phyloP scores from a whole-genome alignment of 2,113 vertebrate genomes.

The Pedetes capensis region DNA sequence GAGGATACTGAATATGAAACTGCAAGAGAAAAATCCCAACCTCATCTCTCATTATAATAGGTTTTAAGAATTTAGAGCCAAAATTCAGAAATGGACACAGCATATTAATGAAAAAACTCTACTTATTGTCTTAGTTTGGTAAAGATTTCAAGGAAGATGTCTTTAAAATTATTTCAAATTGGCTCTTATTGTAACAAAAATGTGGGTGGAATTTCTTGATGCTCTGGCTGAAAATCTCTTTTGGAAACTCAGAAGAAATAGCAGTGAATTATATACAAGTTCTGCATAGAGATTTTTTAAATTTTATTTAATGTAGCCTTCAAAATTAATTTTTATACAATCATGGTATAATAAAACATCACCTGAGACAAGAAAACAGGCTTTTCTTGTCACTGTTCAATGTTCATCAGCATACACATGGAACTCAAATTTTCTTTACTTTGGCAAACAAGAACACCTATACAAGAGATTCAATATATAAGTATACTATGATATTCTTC shows the following conservation, averaged over 20 bases:
- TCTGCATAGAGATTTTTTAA: not conserved
- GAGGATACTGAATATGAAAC: constrained; percentile 48
- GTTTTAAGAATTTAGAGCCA: constrained; percentile 7
- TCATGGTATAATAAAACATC: not conserved
- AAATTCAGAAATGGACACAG: constrained; percentile 20
- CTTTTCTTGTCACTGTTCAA: not conserved
- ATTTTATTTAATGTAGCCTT: not conserved
- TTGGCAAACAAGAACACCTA: not conserved
- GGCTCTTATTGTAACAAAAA: not conserved
- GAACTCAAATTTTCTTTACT: not conserved
- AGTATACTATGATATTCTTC: not conserved
- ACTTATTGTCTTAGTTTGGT: constrained; percentile 21
- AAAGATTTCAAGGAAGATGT: constrained; percentile 43
- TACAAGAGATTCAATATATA: not conserved
- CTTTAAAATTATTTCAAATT: constrained; percentile 29
- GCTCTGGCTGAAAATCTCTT: constrained; percentile 15
- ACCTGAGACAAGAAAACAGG: not conserved
- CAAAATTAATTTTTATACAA: constrained; percentile 58
- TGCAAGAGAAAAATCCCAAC: constrained; percentile 63
- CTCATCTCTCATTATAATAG: constrained; percentile 54
- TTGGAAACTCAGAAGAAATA: constrained; percentile 48
- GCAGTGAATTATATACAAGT: not conserved
- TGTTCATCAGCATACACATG: not conserved
- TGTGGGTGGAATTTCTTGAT: constrained; percentile 9
- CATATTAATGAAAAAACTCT: not conserved